phyloP scores from a whole-genome alignment of 1,140 invertebrate genomes.

The Bombus polaris region DNA sequence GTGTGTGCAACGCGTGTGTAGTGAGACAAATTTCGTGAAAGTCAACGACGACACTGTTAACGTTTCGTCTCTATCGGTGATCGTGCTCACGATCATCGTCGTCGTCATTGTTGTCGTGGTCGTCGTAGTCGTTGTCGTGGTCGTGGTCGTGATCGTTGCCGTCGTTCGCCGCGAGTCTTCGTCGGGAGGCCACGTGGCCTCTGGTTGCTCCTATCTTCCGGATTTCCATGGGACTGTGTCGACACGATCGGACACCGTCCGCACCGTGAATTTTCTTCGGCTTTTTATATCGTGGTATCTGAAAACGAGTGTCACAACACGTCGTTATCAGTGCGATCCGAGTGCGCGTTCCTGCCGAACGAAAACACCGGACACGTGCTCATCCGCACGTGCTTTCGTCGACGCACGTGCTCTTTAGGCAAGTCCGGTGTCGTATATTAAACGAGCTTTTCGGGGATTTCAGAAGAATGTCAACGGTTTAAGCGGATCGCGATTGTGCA shows the following conservation, averaged over 20 bases:
- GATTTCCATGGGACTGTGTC: conserved; percentile 12
- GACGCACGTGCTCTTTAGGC: conserved; percentile 40
- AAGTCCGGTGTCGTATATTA: background rate
- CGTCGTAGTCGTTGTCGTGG: background rate
- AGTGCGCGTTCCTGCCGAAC: conserved; percentile 17
- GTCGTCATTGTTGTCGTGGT: background rate
- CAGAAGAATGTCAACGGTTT: no score
- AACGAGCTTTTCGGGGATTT: no score
- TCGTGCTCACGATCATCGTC: background rate
- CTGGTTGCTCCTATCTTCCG: conserved; percentile 6
- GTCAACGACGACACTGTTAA: conserved; percentile 6
- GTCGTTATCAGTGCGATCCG: conserved; percentile 11
- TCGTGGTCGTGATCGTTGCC: background rate
- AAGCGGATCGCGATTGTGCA: no score
- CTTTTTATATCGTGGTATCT: background rate
- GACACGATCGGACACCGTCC: background rate
- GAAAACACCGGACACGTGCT: conserved; percentile 51
- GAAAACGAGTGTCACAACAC: background rate
- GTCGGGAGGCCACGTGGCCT: conserved; percentile 44
- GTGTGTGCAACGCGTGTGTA: conserved; percentile 15
- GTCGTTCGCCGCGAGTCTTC: conserved; percentile 5
- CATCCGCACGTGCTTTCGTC: conserved; percentile 50
- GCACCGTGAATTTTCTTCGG: background rate
- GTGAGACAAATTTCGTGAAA: conserved; percentile 43
- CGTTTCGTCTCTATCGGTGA: background rate